Evolutionary conservation across 2,888 invertebrate species (phyloP).

Genomic region (Cistogaster globosa): DNA sequence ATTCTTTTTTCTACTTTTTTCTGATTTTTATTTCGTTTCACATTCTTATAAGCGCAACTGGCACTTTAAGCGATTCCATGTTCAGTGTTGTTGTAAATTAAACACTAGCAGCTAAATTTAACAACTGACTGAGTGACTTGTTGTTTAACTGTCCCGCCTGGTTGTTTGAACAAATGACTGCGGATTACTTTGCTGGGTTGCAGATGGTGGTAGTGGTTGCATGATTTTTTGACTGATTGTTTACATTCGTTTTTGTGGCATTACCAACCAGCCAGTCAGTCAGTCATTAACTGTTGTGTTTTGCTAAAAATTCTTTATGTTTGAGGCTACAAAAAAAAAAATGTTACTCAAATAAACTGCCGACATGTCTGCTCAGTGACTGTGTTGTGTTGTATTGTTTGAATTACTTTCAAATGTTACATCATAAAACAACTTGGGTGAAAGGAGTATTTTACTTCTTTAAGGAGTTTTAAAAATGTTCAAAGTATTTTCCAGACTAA

Average conservation of each 20-base stretch:
- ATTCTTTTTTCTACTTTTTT: conserved; percentile 16
- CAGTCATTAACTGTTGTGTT: neutral
- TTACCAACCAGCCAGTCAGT: conserved; percentile 32
- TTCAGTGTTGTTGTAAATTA: conserved; percentile 6
- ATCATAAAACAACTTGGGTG: conserved; percentile 12
- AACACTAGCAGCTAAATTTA: conserved; percentile 31
- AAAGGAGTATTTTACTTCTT: conserved; percentile 8
- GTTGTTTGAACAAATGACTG: conserved; percentile 18
- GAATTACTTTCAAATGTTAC: conserved; percentile 50
- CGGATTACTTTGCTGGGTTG: conserved; percentile 24
- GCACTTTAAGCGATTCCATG: conserved; percentile 19
- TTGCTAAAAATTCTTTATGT: conserved; percentile 31
- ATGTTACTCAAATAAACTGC: conserved; percentile 2
- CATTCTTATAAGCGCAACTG: neutral
- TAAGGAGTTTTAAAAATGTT: neutral
- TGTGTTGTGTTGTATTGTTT: conserved; percentile 26
- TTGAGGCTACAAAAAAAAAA: conserved; percentile 25
- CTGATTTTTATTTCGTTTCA: neutral
- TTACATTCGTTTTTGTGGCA: conserved; percentile 35
- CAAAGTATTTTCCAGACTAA: neutral
- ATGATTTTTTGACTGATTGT: conserved; percentile 43
- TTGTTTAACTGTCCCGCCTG: neutral
- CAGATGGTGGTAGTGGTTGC: conserved; percentile 31
- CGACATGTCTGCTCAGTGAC: conserved; percentile 21
- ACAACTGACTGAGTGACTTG: neutral